Evolutionary conservation across 2,797 vertebrate species (phyloP), one percentile per base, ranked within the genome.

Genomic region (Eulemur mongoz): DNA sequence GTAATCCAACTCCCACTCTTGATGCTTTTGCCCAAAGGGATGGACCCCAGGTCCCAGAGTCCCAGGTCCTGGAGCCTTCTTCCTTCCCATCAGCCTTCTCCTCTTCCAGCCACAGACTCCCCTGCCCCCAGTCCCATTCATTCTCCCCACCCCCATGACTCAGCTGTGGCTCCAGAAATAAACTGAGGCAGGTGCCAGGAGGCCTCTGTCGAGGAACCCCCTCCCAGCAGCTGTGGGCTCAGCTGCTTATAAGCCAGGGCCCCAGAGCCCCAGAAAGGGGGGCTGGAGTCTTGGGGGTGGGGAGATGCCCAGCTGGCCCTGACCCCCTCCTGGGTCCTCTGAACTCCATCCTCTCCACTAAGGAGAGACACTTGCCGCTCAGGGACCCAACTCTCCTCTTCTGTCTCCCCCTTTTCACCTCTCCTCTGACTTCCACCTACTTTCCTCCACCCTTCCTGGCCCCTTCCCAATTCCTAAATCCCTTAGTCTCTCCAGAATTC

Each of bases 161-260:
- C 98, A 97, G 97, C 98, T 97, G 97, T 67, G 80, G 30, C 38
- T 97, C 96, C 97, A 97, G 91, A 97, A 98, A 98, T 98, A 98
- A 92, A 81, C 45, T 0, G 0, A 38, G 88, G 81, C 98, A 96
- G 91, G 52, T 97, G 97, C 70, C 80, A 85, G 95, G 95, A 95
- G 98, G 84, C 89, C 96, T 84, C 98, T 89, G 89, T 97, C 59
- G 32, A 97, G 97, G 96, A 97, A 95, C 69, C 90, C 59, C 80
- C 91, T 90, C 80, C 57, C 76, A 32, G 78, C 96, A 89, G 95
- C 95, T 97, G 93, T 7, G 48, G 32, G 25, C 35, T 96, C 93
- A 97, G 89, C 94, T 94, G 96, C 54, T 92, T 32, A 35, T 7
- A 25, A 63, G 78, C 50, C 1, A 12, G 67, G 7, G 81, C 50